Percentiles rank a stretch among this genome's conserved stretches.
Evolutionary conservation across 2,797 vertebrate genomes (phyloP).

Genomic region (Delichon dasypus): DNA sequence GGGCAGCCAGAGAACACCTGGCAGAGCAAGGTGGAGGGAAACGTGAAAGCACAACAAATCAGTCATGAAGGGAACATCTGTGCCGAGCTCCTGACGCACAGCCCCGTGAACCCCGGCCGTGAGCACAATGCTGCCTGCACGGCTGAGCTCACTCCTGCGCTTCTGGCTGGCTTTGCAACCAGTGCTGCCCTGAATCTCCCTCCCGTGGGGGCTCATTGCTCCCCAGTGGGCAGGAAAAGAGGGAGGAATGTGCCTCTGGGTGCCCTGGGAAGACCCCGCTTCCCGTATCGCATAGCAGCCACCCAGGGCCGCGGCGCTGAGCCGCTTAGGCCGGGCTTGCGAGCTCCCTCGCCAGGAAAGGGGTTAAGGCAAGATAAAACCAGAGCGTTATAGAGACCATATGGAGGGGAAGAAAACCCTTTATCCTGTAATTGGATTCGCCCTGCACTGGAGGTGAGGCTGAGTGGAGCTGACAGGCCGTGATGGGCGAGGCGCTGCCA

Average conservation of each 20-base stretch:
- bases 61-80: background rate
- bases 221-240: background rate
- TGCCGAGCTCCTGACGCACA: background rate
- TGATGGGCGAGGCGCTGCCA: slow-evolving; percentile 60
- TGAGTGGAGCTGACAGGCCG: slow-evolving; percentile 50
- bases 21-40: background rate
- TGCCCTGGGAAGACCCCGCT: background rate
- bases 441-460: background rate
- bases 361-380: slow-evolving; percentile 68
- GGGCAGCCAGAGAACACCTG: background rate
- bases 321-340: slow-evolving; percentile 29
- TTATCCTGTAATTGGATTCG: slow-evolving; percentile 62
- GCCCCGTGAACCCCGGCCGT: fast-evolving
- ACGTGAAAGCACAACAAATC: background rate
- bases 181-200: background rate
- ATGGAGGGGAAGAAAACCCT: slow-evolving; percentile 70
- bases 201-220: background rate
- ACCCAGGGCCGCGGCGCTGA: background rate
- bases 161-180: background rate
- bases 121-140: background rate
- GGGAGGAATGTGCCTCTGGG: background rate
- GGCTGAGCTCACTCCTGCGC: background rate
- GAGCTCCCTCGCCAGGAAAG: slow-evolving; percentile 62
- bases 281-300: slow-evolving; percentile 5
- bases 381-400: slow-evolving; percentile 44